Percentiles rank a stretch among this genome's conserved stretches.
Conservation (phyloP, 1,140 invertebrate species). For the Nasonia vitripennis region DNA sequence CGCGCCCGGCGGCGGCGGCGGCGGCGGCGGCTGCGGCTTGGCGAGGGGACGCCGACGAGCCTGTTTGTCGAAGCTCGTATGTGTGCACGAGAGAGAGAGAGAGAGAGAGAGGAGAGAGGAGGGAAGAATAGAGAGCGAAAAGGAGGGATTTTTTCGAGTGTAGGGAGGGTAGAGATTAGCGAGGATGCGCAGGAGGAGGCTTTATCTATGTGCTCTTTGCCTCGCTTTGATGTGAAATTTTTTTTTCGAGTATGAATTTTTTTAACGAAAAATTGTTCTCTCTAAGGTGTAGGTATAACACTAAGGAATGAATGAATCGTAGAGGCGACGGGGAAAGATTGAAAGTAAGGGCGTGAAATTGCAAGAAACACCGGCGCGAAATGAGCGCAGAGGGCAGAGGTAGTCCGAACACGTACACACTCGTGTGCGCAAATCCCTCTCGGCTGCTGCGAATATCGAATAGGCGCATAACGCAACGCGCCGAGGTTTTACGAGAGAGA, state of each 20-base stretch:
- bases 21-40: slow-evolving; percentile 15
- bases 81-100: not conserved
- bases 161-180: not conserved
- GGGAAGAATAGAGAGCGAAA: slow-evolving; percentile 3
- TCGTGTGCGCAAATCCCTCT: not conserved
- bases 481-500: not conserved
- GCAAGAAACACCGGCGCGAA: not conserved
- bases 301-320: not conserved
- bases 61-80: slow-evolving; percentile 23
- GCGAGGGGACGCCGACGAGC: slow-evolving; percentile 45
- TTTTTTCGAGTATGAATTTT: not conserved
- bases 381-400: not conserved
- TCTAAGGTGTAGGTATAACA: not conserved
- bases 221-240: not conserved
- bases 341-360: slow-evolving; percentile 1
- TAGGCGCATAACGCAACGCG: not conserved
- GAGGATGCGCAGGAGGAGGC: not conserved
- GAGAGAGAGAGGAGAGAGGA: not conserved
- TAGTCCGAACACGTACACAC: slow-evolving; percentile 18
- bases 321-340: not conserved
- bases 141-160: slow-evolving; percentile 6
- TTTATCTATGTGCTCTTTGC: too few species aligned
- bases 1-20: slow-evolving; percentile 61
- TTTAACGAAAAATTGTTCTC: not conserved
- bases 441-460: slow-evolving; percentile 21